A percentile compares a stretch with the other conserved stretches of the same genome.
Conservation (phyloP, 2,888 invertebrate genomes). For the Pachydiplax longipennis region DNA sequence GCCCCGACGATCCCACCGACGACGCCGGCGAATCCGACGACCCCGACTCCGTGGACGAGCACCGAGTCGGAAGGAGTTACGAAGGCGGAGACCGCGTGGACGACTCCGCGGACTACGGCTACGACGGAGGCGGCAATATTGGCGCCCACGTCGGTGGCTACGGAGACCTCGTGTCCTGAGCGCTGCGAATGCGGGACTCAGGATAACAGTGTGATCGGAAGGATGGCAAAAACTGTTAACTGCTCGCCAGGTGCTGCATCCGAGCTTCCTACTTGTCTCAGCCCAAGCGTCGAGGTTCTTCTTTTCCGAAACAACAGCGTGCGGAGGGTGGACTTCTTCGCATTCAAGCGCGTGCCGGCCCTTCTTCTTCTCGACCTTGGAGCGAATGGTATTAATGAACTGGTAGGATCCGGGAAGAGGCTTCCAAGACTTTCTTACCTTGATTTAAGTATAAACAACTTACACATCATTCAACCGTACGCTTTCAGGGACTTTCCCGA, state of each 20-base stretch:
- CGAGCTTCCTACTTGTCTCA: background rate
- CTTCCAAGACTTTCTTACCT: constrained; percentile 49
- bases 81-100: background rate
- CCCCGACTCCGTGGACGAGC: background rate
- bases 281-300: constrained; percentile 48
- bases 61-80: background rate
- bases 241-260: constrained; percentile 25
- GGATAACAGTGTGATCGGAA: background rate
- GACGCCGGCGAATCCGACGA: background rate
- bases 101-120: background rate
- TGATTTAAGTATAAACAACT: constrained; percentile 51
- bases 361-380: constrained; percentile 48
- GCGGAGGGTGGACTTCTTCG: constrained; percentile 49
- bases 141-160: background rate
- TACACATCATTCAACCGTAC: constrained; percentile 50
- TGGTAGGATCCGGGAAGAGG: constrained; percentile 49
- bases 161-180: constrained; percentile 37
- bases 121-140: background rate
- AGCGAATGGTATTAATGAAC: constrained; percentile 48
- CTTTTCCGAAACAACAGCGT: constrained; percentile 48
- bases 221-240: constrained; percentile 37
- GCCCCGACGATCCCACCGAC: background rate
- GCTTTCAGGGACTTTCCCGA: constrained; percentile 51
- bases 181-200: constrained; percentile 35
- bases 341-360: constrained; percentile 48